phyloP scores from a whole-genome alignment of 2,113 vertebrate genomes.

The Rhabdomys dilectus region DNA sequence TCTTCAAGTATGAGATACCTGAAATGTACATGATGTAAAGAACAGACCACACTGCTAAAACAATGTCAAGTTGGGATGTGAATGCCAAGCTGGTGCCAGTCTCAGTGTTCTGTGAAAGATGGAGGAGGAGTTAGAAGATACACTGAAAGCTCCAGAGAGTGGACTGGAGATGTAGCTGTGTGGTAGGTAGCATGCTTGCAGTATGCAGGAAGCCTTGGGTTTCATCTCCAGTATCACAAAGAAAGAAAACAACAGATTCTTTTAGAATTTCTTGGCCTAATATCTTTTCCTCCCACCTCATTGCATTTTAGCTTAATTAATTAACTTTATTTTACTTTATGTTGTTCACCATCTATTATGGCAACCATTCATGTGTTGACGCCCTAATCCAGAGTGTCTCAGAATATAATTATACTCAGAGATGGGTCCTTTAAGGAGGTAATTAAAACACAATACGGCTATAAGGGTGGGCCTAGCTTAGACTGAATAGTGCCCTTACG shows the following conservation, averaged over 20 bases:
- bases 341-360: background rate
- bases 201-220: no score
- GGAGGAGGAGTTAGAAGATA: background rate
- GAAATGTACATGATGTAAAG: background rate
- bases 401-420: background rate
- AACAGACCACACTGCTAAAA: background rate
- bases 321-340: constrained; percentile 10
- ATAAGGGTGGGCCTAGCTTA: background rate
- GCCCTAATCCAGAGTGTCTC: background rate
- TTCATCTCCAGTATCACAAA: background rate
- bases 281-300: background rate
- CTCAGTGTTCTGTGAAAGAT: background rate
- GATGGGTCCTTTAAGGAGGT: background rate
- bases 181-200: background rate
- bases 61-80: background rate
- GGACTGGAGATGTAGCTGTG: background rate
- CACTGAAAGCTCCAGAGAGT: background rate
- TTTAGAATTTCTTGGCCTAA: background rate
- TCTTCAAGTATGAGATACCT: background rate
- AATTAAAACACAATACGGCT: background rate
- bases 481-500: background rate
- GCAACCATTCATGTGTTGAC: background rate
- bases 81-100: background rate
- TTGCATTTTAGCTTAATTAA: background rate
- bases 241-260: background rate